Evolutionary conservation across 2,113 vertebrate species (phyloP).

Genomic region (Manacus vitellinus): DNA sequence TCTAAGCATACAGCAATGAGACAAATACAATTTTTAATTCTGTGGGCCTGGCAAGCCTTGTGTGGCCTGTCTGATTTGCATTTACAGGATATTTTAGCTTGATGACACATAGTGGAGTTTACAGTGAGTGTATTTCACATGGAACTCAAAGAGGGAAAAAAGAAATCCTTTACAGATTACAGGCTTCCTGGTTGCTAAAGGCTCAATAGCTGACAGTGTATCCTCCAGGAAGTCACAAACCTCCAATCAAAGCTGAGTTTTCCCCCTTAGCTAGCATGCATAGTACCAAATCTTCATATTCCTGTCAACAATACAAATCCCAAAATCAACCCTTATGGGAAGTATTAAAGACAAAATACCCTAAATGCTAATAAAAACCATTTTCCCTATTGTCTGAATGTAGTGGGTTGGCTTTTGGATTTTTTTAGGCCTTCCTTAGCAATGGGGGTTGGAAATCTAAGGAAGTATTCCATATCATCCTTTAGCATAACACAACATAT

Average conservation of each 20-base stretch:
- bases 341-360: neutral
- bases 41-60: neutral
- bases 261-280: neutral
- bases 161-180: conserved; percentile 9
- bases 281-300: neutral
- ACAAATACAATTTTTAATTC: neutral
- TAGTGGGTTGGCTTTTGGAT: too few species aligned
- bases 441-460: too few species aligned
- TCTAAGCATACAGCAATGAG: neutral
- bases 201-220: neutral
- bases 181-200: conserved; percentile 47
- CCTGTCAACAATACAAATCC: neutral
- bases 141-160: neutral
- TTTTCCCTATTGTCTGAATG: neutral
- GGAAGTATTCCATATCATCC: too few species aligned
- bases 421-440: too few species aligned
- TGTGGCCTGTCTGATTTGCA: neutral
- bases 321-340: neutral
- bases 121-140: neutral
- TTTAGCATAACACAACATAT: too few species aligned
- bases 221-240: conserved; percentile 35
- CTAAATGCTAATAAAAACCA: neutral
- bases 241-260: neutral
- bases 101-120: neutral
- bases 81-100: conserved; percentile 22